Evolutionary conservation across 2,888 invertebrate genomes (phyloP), one percentile per base, ranked within the genome.

Genomic region (Aphidoletes aphidimyza): DNA sequence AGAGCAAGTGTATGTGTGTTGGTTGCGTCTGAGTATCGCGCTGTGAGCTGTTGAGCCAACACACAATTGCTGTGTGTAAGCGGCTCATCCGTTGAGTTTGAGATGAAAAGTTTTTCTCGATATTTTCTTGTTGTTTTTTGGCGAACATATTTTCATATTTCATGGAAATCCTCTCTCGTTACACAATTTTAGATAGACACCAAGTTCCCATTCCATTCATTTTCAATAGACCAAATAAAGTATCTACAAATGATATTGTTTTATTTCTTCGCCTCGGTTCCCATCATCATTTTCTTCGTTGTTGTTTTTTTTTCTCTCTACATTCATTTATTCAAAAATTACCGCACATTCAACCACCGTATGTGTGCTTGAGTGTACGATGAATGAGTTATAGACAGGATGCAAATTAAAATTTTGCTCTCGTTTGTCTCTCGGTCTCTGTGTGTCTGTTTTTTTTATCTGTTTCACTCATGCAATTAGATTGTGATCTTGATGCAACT

Each of bases 111-210:
- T 69, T 69, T 69, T 69, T 69, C 69, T n/a, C 69, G 69, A 69
- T 69, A 69, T 69, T 69, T 69, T 69, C 69, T 69, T 30, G 69
- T 69, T 69, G 69, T 69, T 30, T 69, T 69, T 69, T 30, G 69
- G 69, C n/a, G 69, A 54, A 69, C 69, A 69, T 69, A 69, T 69
- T 69, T 69, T 69, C 69, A 69, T 69, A 69, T 69, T 69, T 69
- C 69, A 69, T 69, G 69, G 30, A 69, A 69, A 69, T 69, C 69
- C 34, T 69, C n/a, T n/a, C 69, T 30, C 30, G 69, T 69, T 30
- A 14, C 69, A 69, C 69, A 69, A 34, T 69, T 69, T 69, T 30
- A 14, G 69, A n/a, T n/a, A 30, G 69, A 69, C 14, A 14, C 54
- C 54, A n/a, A 14, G n/a, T 69, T 6, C 30, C 69, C 69, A 69